Evolutionary conservation across 2,797 vertebrate species (phyloP), one percentile per base, ranked within the genome.

Genomic region (Schizopygopsis pylzovi): DNA sequence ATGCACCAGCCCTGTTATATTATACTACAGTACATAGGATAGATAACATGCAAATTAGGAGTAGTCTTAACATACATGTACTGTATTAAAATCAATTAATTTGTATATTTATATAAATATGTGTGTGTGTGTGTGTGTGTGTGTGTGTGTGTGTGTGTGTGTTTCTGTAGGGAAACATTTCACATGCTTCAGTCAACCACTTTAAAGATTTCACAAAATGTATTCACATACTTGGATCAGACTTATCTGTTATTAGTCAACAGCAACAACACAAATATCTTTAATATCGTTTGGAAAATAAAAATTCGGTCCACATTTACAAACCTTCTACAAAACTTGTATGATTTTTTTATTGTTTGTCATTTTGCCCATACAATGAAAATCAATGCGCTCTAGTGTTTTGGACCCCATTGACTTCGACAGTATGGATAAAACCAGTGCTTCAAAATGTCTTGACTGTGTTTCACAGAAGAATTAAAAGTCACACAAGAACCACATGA

Each of bases 161-260:
- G 33, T 33, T 33, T 33, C 2, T 2, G 20, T 43, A 18, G 22
- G 43, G 20, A 1, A 59, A 39, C 33, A n/a, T 25, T 1, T n/a
- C 56, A 33, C 76, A 78, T 78, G 52, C 37, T n/a, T 65, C 16
- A 79, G 18, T 81, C 12, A 65, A 70, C 2, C 63, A 81, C 37
- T 22, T 12, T 2, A 52, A 63, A 37, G 18, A 68, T 68, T 28
- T 49, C 12, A 49, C 6, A 25, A 33, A 45, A 45, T 0, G 4
- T 49, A 33, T 33, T 20, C 8, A 75, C 16, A 33, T 47, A 7
- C 11, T 37, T 81, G 22, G 37, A 37, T 65, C 18, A 80, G 41
- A 63, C 3, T 43, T 10, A 18, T 54, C 52, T 12, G 37, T 20
- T 43, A 9, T 71, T 56, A 70, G 63, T 68, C 63, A 39, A 5